A percentile compares a stretch with the other conserved stretches of the same genome.
Evolutionary conservation across 2,888 invertebrate genomes (phyloP).

Genomic region (Maniola hyperantus): DNA sequence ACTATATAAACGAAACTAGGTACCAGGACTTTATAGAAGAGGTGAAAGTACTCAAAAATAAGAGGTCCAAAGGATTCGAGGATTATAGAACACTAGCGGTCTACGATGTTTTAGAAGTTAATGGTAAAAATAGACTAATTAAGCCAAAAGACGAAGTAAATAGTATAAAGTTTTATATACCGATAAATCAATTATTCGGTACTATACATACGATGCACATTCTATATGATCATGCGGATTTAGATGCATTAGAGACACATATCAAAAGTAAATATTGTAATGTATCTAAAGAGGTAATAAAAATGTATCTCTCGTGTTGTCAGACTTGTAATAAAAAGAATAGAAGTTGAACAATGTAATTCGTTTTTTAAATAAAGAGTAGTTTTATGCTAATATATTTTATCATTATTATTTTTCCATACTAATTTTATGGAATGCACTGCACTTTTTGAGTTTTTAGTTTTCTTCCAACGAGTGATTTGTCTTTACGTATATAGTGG

Average conservation of each 20-base stretch:
- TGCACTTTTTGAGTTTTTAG: too few relatives aligned
- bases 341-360: constrained; percentile 6
- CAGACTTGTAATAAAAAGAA: constrained; percentile 49
- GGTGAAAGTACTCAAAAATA: constrained; percentile 56
- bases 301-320: constrained; percentile 64
- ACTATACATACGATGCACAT: constrained; percentile 69
- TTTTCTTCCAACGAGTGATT: background rate
- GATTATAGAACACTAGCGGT: constrained; percentile 65
- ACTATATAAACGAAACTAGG: constrained; percentile 51
- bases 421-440: too few relatives aligned
- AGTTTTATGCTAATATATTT: too few relatives aligned
- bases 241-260: constrained; percentile 57
- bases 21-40: constrained; percentile 64
- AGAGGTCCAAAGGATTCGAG: constrained; percentile 55
- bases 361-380: background rate
- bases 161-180: constrained; percentile 60
- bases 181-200: constrained; percentile 61
- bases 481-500: too few relatives aligned
- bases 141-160: constrained; percentile 53
- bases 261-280: constrained; percentile 70
- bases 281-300: constrained; percentile 67
- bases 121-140: constrained; percentile 56
- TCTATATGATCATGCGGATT: constrained; percentile 59
- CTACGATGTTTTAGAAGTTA: constrained; percentile 59
- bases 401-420: too few relatives aligned